Evolutionary conservation across 2,113 vertebrate species (phyloP).

Genomic region (Gallinago jamesoni): DNA sequence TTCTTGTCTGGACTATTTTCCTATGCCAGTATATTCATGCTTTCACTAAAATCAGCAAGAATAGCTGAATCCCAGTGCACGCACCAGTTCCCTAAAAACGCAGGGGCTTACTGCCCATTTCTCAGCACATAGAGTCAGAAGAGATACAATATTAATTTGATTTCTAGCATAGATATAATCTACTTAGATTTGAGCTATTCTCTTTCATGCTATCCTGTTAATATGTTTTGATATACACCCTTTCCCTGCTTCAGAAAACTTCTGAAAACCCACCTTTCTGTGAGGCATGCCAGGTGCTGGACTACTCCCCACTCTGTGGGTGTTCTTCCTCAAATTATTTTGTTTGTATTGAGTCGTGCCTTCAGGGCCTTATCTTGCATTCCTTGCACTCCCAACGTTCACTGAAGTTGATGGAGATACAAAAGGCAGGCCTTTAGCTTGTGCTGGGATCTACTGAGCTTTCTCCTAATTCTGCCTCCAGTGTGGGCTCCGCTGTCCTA

Average conservation of each 20-base stretch:
- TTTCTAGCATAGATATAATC: slow-evolving; percentile 46
- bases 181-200: slow-evolving; percentile 23
- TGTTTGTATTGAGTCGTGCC: slow-evolving; percentile 21
- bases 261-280: slow-evolving; percentile 59
- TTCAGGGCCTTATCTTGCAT: not conserved
- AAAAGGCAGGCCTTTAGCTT: slow-evolving; percentile 1
- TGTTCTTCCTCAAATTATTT: slow-evolving; percentile 61
- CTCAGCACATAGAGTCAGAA: not conserved
- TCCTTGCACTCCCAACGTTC: slow-evolving; percentile 21
- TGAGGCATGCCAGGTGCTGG: slow-evolving; percentile 55
- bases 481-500: not conserved
- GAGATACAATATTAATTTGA: slow-evolving; percentile 46
- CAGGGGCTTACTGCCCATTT: not conserved
- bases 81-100: not conserved
- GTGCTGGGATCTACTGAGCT: not conserved
- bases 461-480: not conserved
- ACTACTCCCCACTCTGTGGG: slow-evolving; percentile 33
- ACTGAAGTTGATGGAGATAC: not conserved
- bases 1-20: slow-evolving; percentile 6
- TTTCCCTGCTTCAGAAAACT: slow-evolving; percentile 41
- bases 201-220: slow-evolving; percentile 55
- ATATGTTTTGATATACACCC: slow-evolving; percentile 49
- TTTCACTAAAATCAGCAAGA: slow-evolving; percentile 10
- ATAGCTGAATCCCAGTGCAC: not conserved
- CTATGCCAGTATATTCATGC: not conserved